Base-by-base conservation (phyloP, 30 jellyfish, hydroid and myxozoan genomes). In the Hydractinia echinata region DNA sequence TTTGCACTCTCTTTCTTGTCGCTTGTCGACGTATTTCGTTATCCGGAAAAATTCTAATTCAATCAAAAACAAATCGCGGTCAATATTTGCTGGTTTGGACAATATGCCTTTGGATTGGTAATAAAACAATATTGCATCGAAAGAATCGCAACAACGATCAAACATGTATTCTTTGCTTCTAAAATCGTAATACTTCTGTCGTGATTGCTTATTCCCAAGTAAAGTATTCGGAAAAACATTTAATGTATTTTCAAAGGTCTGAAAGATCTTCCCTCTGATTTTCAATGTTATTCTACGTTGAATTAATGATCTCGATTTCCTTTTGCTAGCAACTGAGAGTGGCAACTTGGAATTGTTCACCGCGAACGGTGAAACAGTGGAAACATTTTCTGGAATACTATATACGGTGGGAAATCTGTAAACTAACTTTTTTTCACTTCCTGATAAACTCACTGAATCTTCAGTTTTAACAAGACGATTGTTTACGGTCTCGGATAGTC, bases 31-130 rank as follows among this genome's bases (percentile, higher is more conserved):
- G 53, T 70, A 80, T 73, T 68, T 81, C 13, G 78, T 21, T 11
- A 90, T 90, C 61, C 81, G 89, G 54, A 79, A 90, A 79, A 90
- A 90, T 6, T 82, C 87, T 53, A 90, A 76, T 53, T 90, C 97
- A 21, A 74, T 72, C 67, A 72, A 72, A 61, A 90, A 90, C 10
- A 30, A 66, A 10, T 82, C 81, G 30, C 97, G 84, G 14, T 66
- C 73, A 6, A 90, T 78, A 79, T 72, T 55, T 39, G 48, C 76
- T 20, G 97, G 95, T 68, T 72, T 82, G 11, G 97, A 74, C 67
- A 89, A 84, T 4, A 86, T 90, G 48, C 97, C 97, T 15, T 79
- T 84, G 7, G 97, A 89, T 73, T 89, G 97, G 68, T 89, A 89
- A 79, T 89, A 89, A 76, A 90, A 90, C 84, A 90, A 79, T 56